Evolutionary conservation across 2,888 invertebrate genomes (phyloP).

Genomic region (Tenthredo scrophulariae): DNA sequence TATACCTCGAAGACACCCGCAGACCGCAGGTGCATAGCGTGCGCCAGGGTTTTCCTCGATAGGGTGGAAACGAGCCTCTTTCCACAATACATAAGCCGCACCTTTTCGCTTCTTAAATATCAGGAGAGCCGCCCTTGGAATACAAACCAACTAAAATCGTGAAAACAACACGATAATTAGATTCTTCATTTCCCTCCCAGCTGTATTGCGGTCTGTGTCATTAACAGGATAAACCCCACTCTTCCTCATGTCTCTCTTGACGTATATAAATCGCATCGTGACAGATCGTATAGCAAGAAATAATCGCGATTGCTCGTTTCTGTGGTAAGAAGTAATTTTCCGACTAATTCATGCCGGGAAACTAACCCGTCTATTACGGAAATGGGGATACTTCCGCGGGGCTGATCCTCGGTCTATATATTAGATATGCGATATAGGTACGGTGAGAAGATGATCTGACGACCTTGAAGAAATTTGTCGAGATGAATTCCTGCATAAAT

Average conservation of each 20-base stretch:
- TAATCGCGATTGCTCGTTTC: not conserved
- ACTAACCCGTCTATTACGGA: not conserved
- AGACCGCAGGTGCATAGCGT: constrained; percentile 58
- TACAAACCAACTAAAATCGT: not conserved
- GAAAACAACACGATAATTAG: not conserved
- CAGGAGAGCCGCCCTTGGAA: not conserved
- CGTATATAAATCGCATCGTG: not conserved
- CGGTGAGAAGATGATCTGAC: not conserved
- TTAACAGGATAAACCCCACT: not conserved
- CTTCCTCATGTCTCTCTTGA: not conserved
- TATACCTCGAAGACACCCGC: constrained; percentile 62
- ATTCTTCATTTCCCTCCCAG: not conserved
- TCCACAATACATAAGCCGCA: not conserved
- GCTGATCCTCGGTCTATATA: not conserved
- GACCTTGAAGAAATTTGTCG: not conserved
- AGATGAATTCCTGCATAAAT: not conserved
- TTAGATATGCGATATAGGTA: not conserved
- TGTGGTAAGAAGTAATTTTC: not conserved
- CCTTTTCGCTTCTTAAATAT: not conserved
- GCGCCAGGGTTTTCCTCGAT: constrained; percentile 23
- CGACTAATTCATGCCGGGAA: not conserved
- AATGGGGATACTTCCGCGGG: not conserved
- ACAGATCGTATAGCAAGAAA: not conserved
- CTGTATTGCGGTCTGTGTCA: not conserved
- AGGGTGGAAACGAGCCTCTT: not conserved